Evolutionary conservation across 2,888 invertebrate genomes (phyloP).

Genomic region (Eilema caniola): DNA sequence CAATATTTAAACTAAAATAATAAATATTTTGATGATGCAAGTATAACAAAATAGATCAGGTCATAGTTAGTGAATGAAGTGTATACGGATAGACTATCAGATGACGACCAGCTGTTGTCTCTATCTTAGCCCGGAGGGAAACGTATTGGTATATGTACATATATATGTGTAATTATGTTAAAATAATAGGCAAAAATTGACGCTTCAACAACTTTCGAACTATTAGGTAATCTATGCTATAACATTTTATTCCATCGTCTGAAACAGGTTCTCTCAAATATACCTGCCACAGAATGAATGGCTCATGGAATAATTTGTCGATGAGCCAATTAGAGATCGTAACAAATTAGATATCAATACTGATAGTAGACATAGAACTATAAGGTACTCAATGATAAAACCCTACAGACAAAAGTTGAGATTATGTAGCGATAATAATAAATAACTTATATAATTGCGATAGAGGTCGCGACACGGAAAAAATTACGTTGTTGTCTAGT

Average conservation of each 20-base stretch:
- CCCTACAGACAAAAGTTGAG: not conserved
- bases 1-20: no score
- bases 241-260: not conserved
- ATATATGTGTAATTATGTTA: no score
- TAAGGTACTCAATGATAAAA: not conserved
- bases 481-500: not conserved
- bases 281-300: not conserved
- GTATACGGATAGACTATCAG: no score
- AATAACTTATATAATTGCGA: not conserved
- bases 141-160: no score
- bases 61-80: no score
- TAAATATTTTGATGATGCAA: no score
- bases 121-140: no score
- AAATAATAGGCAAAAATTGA: no score
- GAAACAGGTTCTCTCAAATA: not conserved
- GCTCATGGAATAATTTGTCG: not conserved
- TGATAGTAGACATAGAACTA: not conserved
- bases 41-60: no score
- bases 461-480: not conserved
- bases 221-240: no score
- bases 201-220: no score
- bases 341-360: not conserved
- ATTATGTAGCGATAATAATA: not conserved
- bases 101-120: no score
- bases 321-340: not conserved